Conservation (phyloP, 2,797 vertebrate species). For the Cynodonichthys magdalenae region DNA sequence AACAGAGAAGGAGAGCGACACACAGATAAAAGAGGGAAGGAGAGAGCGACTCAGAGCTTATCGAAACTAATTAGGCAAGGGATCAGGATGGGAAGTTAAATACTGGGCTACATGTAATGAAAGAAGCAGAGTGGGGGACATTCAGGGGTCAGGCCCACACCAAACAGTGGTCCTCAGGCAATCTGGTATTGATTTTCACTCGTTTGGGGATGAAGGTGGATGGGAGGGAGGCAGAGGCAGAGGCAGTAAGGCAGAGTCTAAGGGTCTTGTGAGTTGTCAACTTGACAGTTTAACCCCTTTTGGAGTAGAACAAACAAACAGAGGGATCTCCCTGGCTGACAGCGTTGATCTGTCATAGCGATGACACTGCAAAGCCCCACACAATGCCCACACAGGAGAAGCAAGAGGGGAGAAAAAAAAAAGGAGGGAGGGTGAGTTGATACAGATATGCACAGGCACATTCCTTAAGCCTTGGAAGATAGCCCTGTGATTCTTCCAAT, state of each 20-base stretch:
- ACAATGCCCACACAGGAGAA: conserved; percentile 69
- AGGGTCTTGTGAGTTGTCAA: conserved; percentile 85
- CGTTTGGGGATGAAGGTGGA: conserved; percentile 82
- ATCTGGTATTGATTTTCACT: conserved; percentile 90
- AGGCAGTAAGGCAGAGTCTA: conserved; percentile 67
- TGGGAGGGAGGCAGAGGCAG: conserved; percentile 65
- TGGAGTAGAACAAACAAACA: conserved; percentile 82
- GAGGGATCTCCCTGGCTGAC: conserved; percentile 79
- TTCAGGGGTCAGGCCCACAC: conserved; percentile 87
- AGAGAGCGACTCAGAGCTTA: conserved; percentile 78
- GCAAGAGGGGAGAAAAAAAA: conserved; percentile 15
- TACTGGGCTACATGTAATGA: conserved; percentile 87
- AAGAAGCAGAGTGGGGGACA: conserved; percentile 87
- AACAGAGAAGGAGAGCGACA: conserved; percentile 29
- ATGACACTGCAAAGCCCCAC: conserved; percentile 76
- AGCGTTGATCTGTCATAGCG: conserved; percentile 79
- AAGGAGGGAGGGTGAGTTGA: conserved; percentile 40
- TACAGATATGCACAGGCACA: conserved; percentile 68
- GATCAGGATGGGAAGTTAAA: conserved; percentile 92
- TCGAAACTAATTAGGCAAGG: conserved; percentile 91
- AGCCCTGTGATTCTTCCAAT: conserved; percentile 26
- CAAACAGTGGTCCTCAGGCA: conserved; percentile 86
- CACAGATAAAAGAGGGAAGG: conserved; percentile 29
- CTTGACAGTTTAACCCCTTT: conserved; percentile 86
- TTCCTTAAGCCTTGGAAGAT: conserved; percentile 59